Evolutionary conservation across 2,797 vertebrate species (phyloP).

Genomic region (Kryptolebias ocellatus): DNA sequence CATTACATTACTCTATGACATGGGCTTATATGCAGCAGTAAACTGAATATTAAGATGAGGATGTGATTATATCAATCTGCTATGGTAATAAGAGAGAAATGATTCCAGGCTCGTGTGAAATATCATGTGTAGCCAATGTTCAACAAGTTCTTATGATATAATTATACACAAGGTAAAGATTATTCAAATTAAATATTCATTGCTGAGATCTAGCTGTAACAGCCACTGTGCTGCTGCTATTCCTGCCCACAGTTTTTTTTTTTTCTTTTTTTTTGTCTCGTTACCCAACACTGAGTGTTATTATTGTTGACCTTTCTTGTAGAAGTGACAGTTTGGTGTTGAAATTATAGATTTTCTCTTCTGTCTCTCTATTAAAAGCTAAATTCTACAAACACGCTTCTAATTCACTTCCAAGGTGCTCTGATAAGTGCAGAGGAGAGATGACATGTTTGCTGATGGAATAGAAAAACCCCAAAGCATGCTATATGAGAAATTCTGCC

Average conservation of each 20-base stretch:
- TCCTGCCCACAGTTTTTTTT: constrained; percentile 18
- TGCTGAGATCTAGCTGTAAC: constrained; percentile 20
- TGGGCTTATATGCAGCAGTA: constrained; percentile 63
- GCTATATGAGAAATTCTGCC: constrained; percentile 30
- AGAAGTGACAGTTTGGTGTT: constrained; percentile 33
- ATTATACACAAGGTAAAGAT: constrained; percentile 48
- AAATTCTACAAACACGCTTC: constrained; percentile 47
- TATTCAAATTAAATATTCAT: constrained; percentile 61
- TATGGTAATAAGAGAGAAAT: constrained; percentile 61
- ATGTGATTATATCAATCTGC: constrained; percentile 72
- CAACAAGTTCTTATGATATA: constrained; percentile 38
- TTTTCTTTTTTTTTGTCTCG: constrained; percentile 40
- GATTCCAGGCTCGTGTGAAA: constrained; percentile 41
- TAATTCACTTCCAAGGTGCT: constrained; percentile 58
- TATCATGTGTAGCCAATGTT: constrained; percentile 39
- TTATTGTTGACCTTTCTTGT: constrained; percentile 53
- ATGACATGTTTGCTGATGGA: constrained; percentile 62
- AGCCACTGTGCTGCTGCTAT: constrained; percentile 9
- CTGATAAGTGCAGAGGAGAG: constrained; percentile 51
- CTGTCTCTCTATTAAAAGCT: constrained; percentile 23
- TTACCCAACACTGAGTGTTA: constrained; percentile 17
- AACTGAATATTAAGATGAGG: constrained; percentile 72
- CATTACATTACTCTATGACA: constrained; percentile 72
- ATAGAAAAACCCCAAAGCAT: constrained; percentile 40
- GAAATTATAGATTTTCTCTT: constrained; percentile 39